These are phyloP conservation scores for Dryadula phaetusa DNA, from an alignment of 2,888 invertebrate genomes.

Conservation along the genomic window DNA sequence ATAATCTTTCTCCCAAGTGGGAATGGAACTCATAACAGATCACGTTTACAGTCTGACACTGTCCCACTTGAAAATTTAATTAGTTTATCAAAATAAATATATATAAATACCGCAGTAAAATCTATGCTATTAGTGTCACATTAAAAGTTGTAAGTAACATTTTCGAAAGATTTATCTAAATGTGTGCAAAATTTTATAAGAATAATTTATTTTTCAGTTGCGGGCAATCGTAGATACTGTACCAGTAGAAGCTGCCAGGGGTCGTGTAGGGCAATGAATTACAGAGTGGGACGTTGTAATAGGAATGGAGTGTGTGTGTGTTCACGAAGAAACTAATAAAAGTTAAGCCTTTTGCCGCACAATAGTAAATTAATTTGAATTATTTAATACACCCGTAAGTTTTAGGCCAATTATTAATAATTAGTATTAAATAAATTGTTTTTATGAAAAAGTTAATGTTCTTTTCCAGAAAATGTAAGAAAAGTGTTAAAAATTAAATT, in stretches of 20 bases:
- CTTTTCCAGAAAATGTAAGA: neutral
- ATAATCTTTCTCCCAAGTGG: no score
- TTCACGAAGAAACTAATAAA: slow-evolving; percentile 11
- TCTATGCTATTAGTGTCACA: neutral
- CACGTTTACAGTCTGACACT: no score
- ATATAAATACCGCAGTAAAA: neutral
- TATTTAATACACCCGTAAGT: neutral
- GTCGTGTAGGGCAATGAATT: slow-evolving; percentile 21
- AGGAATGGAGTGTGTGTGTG: slow-evolving; percentile 19
- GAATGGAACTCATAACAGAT: no score
- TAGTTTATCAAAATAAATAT: no score
- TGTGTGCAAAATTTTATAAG: neutral
- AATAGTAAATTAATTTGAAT: neutral
- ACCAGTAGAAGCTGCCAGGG: slow-evolving; percentile 15
- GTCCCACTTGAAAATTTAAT: no score
- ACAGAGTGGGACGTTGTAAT: slow-evolving; percentile 21
- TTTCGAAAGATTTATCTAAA: slow-evolving; percentile 7
- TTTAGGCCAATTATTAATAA: neutral
- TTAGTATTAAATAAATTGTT: no score
- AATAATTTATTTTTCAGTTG: slow-evolving; percentile 15
- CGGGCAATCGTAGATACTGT: slow-evolving; percentile 16
- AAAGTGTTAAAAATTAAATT: no score
- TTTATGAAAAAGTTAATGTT: no score
- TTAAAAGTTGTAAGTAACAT: neutral
- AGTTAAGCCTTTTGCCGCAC: neutral